Conservation (phyloP, 2,888 invertebrate species). For the Drosophila austrosaltans region DNA sequence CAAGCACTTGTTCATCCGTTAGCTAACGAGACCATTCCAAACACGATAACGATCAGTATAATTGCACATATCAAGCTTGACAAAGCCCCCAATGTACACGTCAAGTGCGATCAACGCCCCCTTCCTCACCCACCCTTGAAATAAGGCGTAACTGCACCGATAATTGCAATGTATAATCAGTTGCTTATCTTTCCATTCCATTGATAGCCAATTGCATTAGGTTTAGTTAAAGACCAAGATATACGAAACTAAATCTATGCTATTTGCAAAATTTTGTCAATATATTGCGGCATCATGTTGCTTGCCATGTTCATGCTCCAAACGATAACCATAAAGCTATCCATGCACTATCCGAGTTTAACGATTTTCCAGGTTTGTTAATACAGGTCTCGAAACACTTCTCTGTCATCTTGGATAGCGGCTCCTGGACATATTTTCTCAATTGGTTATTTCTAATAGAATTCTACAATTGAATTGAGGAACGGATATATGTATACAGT, state of each 20-base stretch:
- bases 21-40: constrained; percentile 84
- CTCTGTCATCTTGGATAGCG: too few species aligned
- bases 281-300: neutral
- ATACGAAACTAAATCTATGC: neutral
- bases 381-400: too few species aligned
- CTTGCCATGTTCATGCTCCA: too few species aligned
- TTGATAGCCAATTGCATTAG: constrained; percentile 1
- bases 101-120: constrained; percentile 17
- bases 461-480: too few species aligned
- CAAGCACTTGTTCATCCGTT: constrained; percentile 70
- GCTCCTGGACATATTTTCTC: too few species aligned
- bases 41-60: constrained; percentile 81
- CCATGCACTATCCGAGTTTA: too few species aligned
- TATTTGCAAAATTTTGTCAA: neutral
- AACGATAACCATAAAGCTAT: too few species aligned
- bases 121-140: neutral
- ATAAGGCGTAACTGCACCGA: constrained; percentile 14
- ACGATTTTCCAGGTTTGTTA: too few species aligned
- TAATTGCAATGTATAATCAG: constrained; percentile 30
- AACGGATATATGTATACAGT: too few species aligned
- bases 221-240: neutral
- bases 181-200: constrained; percentile 21
- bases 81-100: constrained; percentile 7
- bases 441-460: too few species aligned
- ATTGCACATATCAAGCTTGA: constrained; percentile 65